Base-by-base conservation (phyloP, 2,797 vertebrate genomes). In the Podarcis siculus region DNA sequence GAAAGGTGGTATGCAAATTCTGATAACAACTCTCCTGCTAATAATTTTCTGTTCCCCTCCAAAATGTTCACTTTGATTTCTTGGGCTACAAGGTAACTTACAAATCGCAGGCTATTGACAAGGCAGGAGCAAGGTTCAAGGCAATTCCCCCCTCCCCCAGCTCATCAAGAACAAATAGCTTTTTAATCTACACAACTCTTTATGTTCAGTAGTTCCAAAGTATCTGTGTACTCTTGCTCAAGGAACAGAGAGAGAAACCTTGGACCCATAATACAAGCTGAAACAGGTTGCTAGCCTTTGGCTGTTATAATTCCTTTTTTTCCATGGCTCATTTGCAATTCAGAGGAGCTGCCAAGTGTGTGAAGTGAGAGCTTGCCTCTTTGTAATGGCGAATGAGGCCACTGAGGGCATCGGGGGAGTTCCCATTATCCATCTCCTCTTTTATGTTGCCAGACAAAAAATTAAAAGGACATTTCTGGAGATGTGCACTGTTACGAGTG, bases 251-350 rank as follows among this genome's bases (percentile, higher is more conserved):
- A 89, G 83, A 90, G 92, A 79, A 95, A 94, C 94, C 94, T 95
- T 96, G 95, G 93, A 94, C 94, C 89, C 86, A 4, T 37, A 32
- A 1, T 69, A 81, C 90, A 79, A 88, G 93, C 92, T 94, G 71
- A 45, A 93, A 94, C 93, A 94, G 77, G 95, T 94, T 92, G 89
- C 87, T 94, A 93, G 93, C 93, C 94, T 93, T 95, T 95, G 90
- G 92, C 92, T 79, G 92, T 92, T 92, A 85, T 92, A 89, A 91
- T 92, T 88, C 88, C 67, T 93, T 93, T 75, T 93, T 90, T 72
- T 90, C 75, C 30, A 76, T 89, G 89, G 87, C 91, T 94, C 89
- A 69, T 80, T 94, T 71, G 86, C 89, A 93, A 93, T 94, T 94
- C 93, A 92, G 93, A 95, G 88, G 89, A 93, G 91, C 94, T 93